Evolutionary conservation across 2,888 invertebrate species (phyloP).

Genomic region (Mechanitis mazaeus): DNA sequence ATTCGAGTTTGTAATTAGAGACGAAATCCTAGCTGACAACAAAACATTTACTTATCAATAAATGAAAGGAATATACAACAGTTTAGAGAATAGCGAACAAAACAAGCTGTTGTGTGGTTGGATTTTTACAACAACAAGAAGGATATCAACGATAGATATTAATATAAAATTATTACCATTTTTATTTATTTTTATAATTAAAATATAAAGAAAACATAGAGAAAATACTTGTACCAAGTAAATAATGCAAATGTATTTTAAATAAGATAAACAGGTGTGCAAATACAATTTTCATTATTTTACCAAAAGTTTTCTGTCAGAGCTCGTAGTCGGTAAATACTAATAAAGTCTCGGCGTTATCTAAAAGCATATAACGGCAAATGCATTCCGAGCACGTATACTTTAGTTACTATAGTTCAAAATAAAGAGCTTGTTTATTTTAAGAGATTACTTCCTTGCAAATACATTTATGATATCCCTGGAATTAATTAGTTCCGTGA

Average conservation of each 20-base stretch:
- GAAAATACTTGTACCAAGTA: neutral
- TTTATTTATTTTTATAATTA: no score
- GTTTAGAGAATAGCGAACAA: no score
- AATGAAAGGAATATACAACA: no score
- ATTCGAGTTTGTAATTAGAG: no score
- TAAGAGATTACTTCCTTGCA: conserved; percentile 65
- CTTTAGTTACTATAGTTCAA: conserved; percentile 35
- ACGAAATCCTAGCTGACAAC: no score
- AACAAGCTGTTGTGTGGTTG: no score
- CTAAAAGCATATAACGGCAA: conserved; percentile 30
- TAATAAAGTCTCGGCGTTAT: conserved; percentile 32
- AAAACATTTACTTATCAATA: no score
- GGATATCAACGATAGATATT: no score
- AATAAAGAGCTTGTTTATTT: conserved; percentile 65
- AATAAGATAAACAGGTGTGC: conserved; percentile 15
- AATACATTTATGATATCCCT: conserved; percentile 54
- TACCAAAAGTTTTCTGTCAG: conserved; percentile 25
- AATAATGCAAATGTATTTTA: neutral
- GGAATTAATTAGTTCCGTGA: conserved; percentile 54
- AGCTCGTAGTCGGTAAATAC: conserved; percentile 31
- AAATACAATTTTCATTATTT: conserved; percentile 28
- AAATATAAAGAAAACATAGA: no score
- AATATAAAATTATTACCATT: no score
- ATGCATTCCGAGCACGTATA: conserved; percentile 48
- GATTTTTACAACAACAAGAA: no score